Base-by-base conservation (phyloP, 2,888 invertebrate species). In the Eilema caniola region DNA sequence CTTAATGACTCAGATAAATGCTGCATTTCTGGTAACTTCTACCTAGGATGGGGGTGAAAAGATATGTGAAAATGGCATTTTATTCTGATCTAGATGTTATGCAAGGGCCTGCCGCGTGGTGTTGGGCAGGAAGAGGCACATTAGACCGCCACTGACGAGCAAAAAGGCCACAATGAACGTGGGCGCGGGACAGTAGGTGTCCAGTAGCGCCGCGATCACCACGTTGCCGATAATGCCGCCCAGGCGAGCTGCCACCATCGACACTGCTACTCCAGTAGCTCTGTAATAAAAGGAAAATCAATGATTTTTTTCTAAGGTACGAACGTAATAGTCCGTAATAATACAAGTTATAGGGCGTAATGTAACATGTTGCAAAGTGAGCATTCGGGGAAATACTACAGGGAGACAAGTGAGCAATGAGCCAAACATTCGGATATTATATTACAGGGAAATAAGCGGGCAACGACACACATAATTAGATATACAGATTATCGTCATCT, bases 231-330 rank as follows among this genome's bases (percentile, higher is more conserved):
- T 95, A 87, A 99, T 98, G 81, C 99, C 98, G 79, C 98, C 99
- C 74, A 99, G 95, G 71, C 99, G 96, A 33, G 98, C 98, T 28
- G 98, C 97, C 57, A 98, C 98, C 97, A 98, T 98, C 0, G 98
- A 98, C 74, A 98, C 96, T 57, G 98, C 98, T 76, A 98, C 98
- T 78, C 98, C 98, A 62, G 98, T 98, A 65, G 98, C 98, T 84
- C 98, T 97, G 92, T 1, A 95, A 90, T 31, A 69, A 53, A 57
- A 28, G 0, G 33, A 53, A 10, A 47, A 60, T 7, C 14, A 0
- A 4, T 24, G 5, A 23, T 5, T 12, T 11, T 14, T 11, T 23
- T n/a, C 10, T 33, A n/a, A 61, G 14, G 24, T 59, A 24, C 12
- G 4, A 25, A 0, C 7, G 23, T 7, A 23, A 56, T 1, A 23